Percentiles rank a stretch among this genome's conserved stretches.
These are phyloP conservation scores for Lithophane leautieri DNA, from an alignment of 2,888 invertebrate species.

Conservation along the genomic window DNA sequence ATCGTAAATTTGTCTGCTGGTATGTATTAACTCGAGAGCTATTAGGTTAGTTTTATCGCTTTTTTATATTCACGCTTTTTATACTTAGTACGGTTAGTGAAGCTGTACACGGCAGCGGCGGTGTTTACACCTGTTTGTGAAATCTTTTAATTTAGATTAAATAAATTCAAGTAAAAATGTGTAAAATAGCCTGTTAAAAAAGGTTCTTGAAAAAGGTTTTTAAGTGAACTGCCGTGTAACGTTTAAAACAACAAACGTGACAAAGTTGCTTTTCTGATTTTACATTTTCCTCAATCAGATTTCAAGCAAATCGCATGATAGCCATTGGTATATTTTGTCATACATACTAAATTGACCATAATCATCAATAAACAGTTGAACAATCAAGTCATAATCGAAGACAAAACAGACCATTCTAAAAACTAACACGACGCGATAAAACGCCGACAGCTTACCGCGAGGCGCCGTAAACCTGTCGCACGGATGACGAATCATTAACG, in stretches of 20 bases:
- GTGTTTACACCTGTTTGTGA: conserved; percentile 15
- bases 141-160: neutral
- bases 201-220: neutral
- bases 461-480: conserved; percentile 71
- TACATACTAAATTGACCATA: conserved; percentile 17
- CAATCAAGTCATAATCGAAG: conserved; percentile 43
- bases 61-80: conserved; percentile 64
- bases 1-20: conserved; percentile 66
- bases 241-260: neutral
- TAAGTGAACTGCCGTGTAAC: neutral
- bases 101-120: neutral
- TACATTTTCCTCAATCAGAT: too few relatives aligned
- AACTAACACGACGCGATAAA: conserved; percentile 51
- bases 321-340: neutral
- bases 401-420: conserved; percentile 45
- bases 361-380: conserved; percentile 34
- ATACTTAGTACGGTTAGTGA: conserved; percentile 55
- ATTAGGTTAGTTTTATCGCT: conserved; percentile 66
- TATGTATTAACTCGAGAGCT: conserved; percentile 65
- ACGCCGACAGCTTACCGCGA: conserved; percentile 55
- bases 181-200: neutral
- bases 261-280: neutral
- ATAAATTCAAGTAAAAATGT: neutral
- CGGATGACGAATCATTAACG: conserved; percentile 75
- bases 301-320: too few relatives aligned